Conservation (phyloP, 2,888 invertebrate species). For the Emesis russula region DNA sequence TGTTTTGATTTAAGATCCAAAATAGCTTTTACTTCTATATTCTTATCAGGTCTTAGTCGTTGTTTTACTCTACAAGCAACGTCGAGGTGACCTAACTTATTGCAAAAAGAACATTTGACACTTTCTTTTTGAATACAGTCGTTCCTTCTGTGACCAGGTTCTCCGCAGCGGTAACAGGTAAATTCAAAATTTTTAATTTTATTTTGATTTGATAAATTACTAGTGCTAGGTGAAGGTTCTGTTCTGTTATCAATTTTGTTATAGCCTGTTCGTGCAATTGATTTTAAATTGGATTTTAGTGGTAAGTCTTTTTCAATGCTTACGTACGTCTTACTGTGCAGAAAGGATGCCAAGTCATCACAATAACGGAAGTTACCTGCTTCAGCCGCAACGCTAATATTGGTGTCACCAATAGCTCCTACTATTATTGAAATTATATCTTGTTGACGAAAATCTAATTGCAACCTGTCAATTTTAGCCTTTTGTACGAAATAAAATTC, state of each 20-base stretch:
- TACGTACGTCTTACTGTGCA: slow-evolving; percentile 61
- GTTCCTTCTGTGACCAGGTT: slow-evolving; percentile 54
- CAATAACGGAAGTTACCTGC: not conserved
- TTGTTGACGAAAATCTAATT: not conserved
- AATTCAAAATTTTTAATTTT: no score
- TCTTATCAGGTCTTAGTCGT: not conserved
- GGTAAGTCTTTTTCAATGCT: slow-evolving; percentile 32
- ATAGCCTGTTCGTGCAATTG: not conserved
- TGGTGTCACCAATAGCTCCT: not conserved
- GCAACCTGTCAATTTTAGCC: no score
- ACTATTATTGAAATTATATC: not conserved
- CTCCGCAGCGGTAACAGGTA: slow-evolving; percentile 11
- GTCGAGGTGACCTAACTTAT: slow-evolving; percentile 7
- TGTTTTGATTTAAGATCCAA: no score
- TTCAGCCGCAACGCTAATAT: not conserved
- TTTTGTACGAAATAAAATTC: not conserved
- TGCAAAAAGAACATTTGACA: slow-evolving; percentile 72
- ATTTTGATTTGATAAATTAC: no score
- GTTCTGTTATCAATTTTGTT: not conserved
- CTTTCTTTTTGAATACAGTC: slow-evolving; percentile 50
- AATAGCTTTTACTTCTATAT: not conserved
- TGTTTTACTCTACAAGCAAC: slow-evolving; percentile 1
- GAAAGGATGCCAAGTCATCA: slow-evolving; percentile 22
- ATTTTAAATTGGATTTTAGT: not conserved
- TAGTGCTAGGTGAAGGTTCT: not conserved